Conservation (phyloP, 2,797 vertebrate species). For the Podargus strigoides region DNA sequence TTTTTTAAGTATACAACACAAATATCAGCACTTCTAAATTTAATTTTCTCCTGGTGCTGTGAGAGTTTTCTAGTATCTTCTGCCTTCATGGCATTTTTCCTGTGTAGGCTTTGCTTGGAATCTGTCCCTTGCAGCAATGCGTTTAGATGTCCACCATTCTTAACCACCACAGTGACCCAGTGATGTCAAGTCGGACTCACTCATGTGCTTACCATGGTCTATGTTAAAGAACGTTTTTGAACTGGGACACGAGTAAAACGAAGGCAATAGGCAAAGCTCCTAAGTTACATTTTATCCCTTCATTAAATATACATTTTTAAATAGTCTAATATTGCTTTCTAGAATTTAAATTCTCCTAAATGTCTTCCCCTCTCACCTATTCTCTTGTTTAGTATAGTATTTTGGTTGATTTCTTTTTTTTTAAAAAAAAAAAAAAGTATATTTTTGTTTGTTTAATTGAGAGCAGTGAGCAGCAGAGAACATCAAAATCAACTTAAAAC, state of each 20-base stretch:
- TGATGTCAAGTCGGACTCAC: neutral
- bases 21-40: neutral
- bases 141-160: neutral
- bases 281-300: neutral
- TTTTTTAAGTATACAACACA: neutral
- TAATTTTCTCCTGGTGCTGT: neutral
- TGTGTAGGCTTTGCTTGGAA: neutral
- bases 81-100: neutral
- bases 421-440: too few species aligned
- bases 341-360: neutral
- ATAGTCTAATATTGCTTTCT: neutral
- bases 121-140: neutral
- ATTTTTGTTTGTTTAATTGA: neutral
- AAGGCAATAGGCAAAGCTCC: neutral
- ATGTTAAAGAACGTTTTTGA: neutral
- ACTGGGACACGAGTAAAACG: neutral
- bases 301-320: neutral
- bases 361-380: neutral
- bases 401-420: neutral
- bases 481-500: neutral
- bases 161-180: neutral
- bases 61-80: neutral
- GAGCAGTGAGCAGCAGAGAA: neutral
- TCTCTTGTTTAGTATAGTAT: neutral
- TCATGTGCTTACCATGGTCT: neutral